phyloP scores from a whole-genome alignment of 2,888 invertebrate genomes.

The Nysson spinosus region DNA sequence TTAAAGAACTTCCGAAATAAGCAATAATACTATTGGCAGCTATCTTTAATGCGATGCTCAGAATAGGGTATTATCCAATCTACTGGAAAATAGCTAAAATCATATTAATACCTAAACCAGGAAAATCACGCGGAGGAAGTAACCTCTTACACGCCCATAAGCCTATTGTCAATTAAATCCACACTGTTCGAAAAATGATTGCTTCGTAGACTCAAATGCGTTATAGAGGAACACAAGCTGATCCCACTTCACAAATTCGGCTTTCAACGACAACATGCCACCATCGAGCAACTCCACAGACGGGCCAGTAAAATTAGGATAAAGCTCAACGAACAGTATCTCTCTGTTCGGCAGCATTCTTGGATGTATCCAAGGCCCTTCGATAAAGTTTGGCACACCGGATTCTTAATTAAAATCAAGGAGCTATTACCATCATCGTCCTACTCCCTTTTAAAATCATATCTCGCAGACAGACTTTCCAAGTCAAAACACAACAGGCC shows the following conservation, averaged over 20 bases:
- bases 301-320: constrained; percentile 30
- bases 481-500: not conserved
- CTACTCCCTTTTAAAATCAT: not conserved
- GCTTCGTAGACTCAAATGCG: not conserved
- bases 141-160: constrained; percentile 13
- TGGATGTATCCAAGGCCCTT: constrained; percentile 10
- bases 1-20: constrained; percentile 55
- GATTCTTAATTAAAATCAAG: constrained; percentile 34
- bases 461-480: constrained; percentile 9
- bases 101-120: constrained; percentile 49
- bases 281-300: constrained; percentile 46
- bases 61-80: constrained; percentile 50
- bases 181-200: constrained; percentile 12
- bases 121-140: constrained; percentile 14
- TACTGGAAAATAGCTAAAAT: constrained; percentile 55
- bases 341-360: constrained; percentile 1
- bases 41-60: constrained; percentile 55
- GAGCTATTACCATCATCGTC: constrained; percentile 30
- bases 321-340: not conserved
- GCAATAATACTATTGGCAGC: constrained; percentile 47
- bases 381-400: constrained; percentile 25
- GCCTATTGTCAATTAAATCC: not conserved
- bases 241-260: constrained; percentile 39
- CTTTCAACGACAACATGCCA: constrained; percentile 1
- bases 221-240: not conserved